Base-by-base conservation (phyloP, 2,888 invertebrate genomes). In the Girardia tigrina region DNA sequence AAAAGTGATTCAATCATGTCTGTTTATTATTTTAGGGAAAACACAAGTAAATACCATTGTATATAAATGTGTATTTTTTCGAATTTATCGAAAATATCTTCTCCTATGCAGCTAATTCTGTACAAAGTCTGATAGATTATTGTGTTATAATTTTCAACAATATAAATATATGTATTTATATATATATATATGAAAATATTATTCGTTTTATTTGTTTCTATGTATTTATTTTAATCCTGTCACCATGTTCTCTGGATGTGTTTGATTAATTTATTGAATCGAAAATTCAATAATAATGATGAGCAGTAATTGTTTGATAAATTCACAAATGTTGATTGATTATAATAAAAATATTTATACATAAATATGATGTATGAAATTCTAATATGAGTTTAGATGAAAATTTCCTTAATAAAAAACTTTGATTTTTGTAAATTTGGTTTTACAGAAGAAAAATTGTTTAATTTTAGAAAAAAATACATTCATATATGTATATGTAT, bases 181-280 rank as follows among this genome's bases (percentile, higher is more conserved):
- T n/a, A 56, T 56, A 56, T 56, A 56, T 56, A 56, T 2, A 56
- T 16, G 4, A n/a, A n/a, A n/a, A n/a, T n/a, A n/a, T n/a, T n/a
- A n/a, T n/a, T n/a, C n/a, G 56, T 56, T 56, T 56, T 56, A 56
- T 56, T 56, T 56, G 56, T 56, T 56, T 56, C n/a, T 56, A 56
- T 56, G 56, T 56, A 56, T 56, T 56, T 56, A 56, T 20, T 56
- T 56, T 56, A 20, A 36, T 20, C n/a, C 56, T 56, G n/a, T 56
- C 56, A 56, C 36, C 12, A n/a, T n/a, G 56, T 56, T n/a, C 56
- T 56, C 16, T 8, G n/a, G 23, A 56, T 56, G 8, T 36, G 36
- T 36, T 36, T 36, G 8, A 36, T 36, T 36, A 36, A 36, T 36
- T 56, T 56, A 23, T 56, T 23, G 23, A 23, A 56, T 56, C n/a